Evolutionary conservation across 2,113 vertebrate genomes (phyloP).

Genomic region (Mobula hypostoma): DNA sequence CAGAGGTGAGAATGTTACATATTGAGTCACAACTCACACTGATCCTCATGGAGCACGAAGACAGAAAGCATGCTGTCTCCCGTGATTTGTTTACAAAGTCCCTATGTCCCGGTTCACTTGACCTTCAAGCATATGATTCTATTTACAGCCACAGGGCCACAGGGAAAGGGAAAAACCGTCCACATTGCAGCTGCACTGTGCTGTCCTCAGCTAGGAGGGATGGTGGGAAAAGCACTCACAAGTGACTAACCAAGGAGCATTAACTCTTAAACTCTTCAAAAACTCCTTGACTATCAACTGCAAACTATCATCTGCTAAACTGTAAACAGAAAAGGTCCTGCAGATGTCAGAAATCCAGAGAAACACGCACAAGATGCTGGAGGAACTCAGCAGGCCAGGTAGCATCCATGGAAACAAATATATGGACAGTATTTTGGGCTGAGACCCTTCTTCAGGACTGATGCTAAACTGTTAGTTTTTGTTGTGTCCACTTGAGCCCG

Average conservation of each 20-base stretch:
- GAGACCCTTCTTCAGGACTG: too few relatives aligned
- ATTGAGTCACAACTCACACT: too few relatives aligned
- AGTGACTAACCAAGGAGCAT: neutral
- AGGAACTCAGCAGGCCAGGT: too few relatives aligned
- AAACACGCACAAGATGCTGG: too few relatives aligned
- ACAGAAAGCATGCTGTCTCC: neutral
- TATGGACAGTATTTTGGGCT: too few relatives aligned
- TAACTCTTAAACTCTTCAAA: slow-evolving; percentile 24
- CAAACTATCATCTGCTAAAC: neutral
- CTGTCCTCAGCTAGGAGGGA: neutral
- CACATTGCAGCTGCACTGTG: neutral
- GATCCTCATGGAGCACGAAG: neutral
- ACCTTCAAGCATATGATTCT: neutral
- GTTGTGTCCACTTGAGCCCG: neutral
- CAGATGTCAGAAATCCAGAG: too few relatives aligned
- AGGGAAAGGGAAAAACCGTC: slow-evolving; percentile 17
- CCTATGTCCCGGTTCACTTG: neutral
- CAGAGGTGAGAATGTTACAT: too few relatives aligned
- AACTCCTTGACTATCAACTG: neutral
- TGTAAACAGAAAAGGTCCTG: too few relatives aligned
- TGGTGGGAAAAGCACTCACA: slow-evolving; percentile 6
- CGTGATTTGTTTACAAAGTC: neutral
- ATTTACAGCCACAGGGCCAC: slow-evolving; percentile 8
- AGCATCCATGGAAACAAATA: too few relatives aligned
- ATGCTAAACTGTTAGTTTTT: too few relatives aligned